Percentiles rank a stretch among this genome's conserved stretches.
Conservation (phyloP, 2,888 invertebrate species). For the Drosophila flavopinicola region DNA sequence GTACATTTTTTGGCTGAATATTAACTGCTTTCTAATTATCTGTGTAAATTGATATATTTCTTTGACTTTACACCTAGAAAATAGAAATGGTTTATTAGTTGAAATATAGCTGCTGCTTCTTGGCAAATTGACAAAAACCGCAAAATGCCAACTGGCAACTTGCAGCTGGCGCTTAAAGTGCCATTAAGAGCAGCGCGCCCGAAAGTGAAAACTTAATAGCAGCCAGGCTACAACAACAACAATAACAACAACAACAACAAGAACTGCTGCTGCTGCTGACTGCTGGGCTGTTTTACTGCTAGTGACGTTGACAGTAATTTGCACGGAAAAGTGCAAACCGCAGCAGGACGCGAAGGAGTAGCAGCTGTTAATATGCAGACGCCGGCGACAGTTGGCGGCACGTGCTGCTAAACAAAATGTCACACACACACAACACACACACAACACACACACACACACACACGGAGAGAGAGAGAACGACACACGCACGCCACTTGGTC, state of each 20-base stretch:
- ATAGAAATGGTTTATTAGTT: constrained; percentile 24
- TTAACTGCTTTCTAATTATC: too few relatives aligned
- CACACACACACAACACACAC: constrained; percentile 16
- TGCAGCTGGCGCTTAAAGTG: constrained; percentile 39
- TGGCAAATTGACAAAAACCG: constrained; percentile 49
- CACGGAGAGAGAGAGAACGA: not conserved
- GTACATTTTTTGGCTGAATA: too few relatives aligned
- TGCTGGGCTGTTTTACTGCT: constrained; percentile 28
- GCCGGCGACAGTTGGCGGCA: constrained; percentile 53
- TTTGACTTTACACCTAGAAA: too few relatives aligned
- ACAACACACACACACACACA: not conserved
- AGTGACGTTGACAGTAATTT: constrained; percentile 65
- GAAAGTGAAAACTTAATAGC: constrained; percentile 57
- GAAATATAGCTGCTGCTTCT: not conserved
- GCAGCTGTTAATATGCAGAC: constrained; percentile 64
- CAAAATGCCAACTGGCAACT: constrained; percentile 24
- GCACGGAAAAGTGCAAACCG: constrained; percentile 63
- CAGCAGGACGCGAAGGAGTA: constrained; percentile 47
- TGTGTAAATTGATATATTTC: too few relatives aligned
- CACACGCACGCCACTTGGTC: constrained; percentile 37
- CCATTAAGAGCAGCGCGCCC: constrained; percentile 51
- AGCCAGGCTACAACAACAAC: constrained; percentile 5
- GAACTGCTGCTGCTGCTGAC: constrained; percentile 7
- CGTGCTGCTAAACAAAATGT: constrained; percentile 76
- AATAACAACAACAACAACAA: not conserved